Base-by-base conservation (phyloP, 2,113 vertebrate species). In the Epinephelus cyanopodus region DNA sequence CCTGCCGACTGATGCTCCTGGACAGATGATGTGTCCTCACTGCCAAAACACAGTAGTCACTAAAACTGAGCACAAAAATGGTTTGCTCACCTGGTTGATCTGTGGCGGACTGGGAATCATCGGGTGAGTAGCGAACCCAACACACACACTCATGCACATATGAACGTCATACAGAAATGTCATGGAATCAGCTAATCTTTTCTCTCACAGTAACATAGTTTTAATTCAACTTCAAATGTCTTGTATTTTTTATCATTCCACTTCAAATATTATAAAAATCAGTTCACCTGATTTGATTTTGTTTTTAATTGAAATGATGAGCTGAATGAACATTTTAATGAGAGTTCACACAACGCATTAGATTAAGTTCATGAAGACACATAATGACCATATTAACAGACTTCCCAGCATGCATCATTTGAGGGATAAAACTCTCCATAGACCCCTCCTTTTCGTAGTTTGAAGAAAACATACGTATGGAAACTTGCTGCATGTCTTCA, bases 1-100 rank as follows among this genome's bases (percentile, higher is more conserved):
- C 2, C 0, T 0, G 7, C 83, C 90, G 1, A 45, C 10, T 0
- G 79, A 90, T 0, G 0, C 14, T 23, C 60, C 94, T 0, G 88
- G 75, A n/a, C 89, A 78, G 56, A 89, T 91, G 81, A 2, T 1
- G 5, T 96, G 95, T 83, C 84, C 86, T 11, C 21, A 67, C 57
- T 95, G 95, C 48, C 74, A 77, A 6, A 77, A 21, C 42, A 47
- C 1, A 11, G 76, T 95, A 1, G 0, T 93, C 25, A 95, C 95
- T 3, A 33, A 0, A 13, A 47, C 23, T 0, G 11, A 39, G 3
- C 23, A 91, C 74, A 83, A 11, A 29, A 66, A 13, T 0, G 94
- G 95, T 0, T 0, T 81, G n/a, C 70, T 92, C 33, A 86, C 89
- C 39, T 96, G 95, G 95, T 0, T 84, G 29, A 39, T 92, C 47